These are phyloP conservation scores for Diogma glabrata DNA, from an alignment of 2,888 invertebrate genomes.

Conservation along the genomic window DNA sequence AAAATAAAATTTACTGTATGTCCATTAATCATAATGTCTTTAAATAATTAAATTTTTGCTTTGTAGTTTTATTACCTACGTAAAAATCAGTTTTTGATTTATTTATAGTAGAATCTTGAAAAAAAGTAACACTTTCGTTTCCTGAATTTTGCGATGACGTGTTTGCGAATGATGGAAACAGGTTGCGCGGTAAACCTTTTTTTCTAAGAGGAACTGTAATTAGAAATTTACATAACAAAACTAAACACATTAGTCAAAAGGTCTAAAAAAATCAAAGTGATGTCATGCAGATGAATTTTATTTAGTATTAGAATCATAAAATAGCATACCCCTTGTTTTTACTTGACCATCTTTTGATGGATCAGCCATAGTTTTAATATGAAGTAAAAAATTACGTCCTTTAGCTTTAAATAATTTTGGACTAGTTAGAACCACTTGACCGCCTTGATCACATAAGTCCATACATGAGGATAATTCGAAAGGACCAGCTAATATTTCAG, in stretches of 20 bases:
- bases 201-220: conserved; percentile 28
- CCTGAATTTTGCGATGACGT: conserved; percentile 24
- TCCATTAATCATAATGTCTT: too few species aligned
- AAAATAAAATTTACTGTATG: too few species aligned
- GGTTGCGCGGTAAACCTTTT: conserved; percentile 26
- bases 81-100: conserved; percentile 26
- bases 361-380: conserved; percentile 57
- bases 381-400: conserved; percentile 66
- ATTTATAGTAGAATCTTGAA: conserved; percentile 23
- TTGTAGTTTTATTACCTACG: conserved; percentile 23
- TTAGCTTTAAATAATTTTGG: conserved; percentile 69
- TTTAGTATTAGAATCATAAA: too few species aligned
- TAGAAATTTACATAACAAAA: not conserved
- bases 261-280: too few species aligned
- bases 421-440: conserved; percentile 75
- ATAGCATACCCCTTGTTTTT: conserved; percentile 34
- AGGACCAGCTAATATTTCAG: conserved; percentile 84
- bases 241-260: too few species aligned
- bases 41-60: conserved; percentile 10
- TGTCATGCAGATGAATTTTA: too few species aligned
- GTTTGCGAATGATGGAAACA: conserved; percentile 27
- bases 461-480: conserved; percentile 68
- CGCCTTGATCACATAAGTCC: conserved; percentile 75
- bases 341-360: conserved; percentile 47
- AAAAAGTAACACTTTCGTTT: conserved; percentile 22